Percentiles rank a stretch among this genome's conserved stretches.
These are phyloP conservation scores for Telenomus remus DNA, from an alignment of 1,140 invertebrate species.

Conservation along the genomic window DNA sequence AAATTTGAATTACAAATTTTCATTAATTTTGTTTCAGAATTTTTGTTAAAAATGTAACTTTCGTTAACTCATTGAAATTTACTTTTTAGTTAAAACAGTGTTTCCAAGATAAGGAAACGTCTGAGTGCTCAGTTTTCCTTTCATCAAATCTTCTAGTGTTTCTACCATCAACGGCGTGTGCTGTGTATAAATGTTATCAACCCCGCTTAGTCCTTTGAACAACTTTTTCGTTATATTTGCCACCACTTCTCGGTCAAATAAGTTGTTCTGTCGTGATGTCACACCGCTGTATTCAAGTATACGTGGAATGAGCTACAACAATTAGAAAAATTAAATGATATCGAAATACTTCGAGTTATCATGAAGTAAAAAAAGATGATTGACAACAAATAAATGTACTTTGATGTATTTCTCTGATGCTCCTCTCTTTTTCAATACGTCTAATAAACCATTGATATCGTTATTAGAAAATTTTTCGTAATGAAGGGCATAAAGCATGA, in stretches of 20 bases:
- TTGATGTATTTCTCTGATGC: slow-evolving; percentile 76
- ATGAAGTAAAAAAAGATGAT: no score
- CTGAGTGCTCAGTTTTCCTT: slow-evolving; percentile 88
- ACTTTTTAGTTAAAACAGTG: slow-evolving; percentile 67
- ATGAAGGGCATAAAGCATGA: slow-evolving; percentile 93
- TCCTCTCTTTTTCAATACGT: slow-evolving; percentile 83
- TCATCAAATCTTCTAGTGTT: slow-evolving; percentile 91
- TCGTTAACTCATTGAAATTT: slow-evolving; percentile 21
- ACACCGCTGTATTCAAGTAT: slow-evolving; percentile 88
- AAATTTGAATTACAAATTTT: slow-evolving; percentile 1
- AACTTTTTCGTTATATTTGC: slow-evolving; percentile 94
- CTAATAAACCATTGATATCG: slow-evolving; percentile 84
- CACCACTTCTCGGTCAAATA: slow-evolving; percentile 90
- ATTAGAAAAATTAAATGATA: slow-evolving; percentile 10
- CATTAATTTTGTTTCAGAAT: no score
- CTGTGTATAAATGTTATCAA: slow-evolving; percentile 98
- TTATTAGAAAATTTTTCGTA: slow-evolving; percentile 94
- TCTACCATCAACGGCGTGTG: slow-evolving; percentile 91
- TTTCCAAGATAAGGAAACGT: slow-evolving; percentile 87
- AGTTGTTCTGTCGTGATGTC: slow-evolving; percentile 85
- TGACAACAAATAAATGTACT: slow-evolving; percentile 15
- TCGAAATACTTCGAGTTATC: no score
- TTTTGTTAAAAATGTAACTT: no score
- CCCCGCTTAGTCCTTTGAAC: slow-evolving; percentile 90
- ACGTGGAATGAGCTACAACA: slow-evolving; percentile 79